A percentile compares a stretch with the other conserved stretches of the same genome.
Conservation (phyloP, 1,140 invertebrate genomes). For the Eubasilissa regina region DNA sequence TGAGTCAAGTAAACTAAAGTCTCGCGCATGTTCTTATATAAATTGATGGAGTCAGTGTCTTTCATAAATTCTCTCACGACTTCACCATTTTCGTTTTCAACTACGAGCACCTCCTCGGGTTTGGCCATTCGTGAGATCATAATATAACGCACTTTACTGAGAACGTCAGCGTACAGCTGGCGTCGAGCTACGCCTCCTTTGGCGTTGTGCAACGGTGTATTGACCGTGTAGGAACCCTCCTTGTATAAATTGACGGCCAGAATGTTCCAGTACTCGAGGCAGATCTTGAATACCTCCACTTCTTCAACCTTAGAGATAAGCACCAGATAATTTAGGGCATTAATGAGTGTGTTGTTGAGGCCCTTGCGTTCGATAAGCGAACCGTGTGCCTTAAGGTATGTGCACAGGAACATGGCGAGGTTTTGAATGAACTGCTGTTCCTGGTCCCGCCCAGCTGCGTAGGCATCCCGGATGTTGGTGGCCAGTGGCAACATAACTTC, state of each 20-base stretch:
- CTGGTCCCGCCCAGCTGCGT: slow-evolving; percentile 92
- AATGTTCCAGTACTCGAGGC: slow-evolving; percentile 98
- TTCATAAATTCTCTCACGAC: slow-evolving; percentile 99
- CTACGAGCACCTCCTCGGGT: slow-evolving; percentile 99
- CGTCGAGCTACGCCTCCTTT: slow-evolving; percentile 72
- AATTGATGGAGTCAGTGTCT: slow-evolving; percentile 99
- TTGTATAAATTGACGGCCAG: slow-evolving; percentile 94
- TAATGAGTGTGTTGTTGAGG: slow-evolving; percentile 80
- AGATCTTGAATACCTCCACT: slow-evolving; percentile 99
- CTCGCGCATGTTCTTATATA: slow-evolving; percentile 99
- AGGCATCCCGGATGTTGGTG: slow-evolving; percentile 95
- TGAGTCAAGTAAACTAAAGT: slow-evolving; percentile 99
- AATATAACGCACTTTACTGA: slow-evolving; percentile 95
- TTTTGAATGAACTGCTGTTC: slow-evolving; percentile 99
- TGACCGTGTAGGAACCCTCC: slow-evolving; percentile 74
- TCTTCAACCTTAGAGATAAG: slow-evolving; percentile 99
- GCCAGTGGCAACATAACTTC: slow-evolving; percentile 92
- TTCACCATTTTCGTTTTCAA: slow-evolving; percentile 99
- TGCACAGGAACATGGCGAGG: slow-evolving; percentile 96
- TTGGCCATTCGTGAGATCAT: slow-evolving; percentile 99
- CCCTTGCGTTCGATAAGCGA: slow-evolving; percentile 87
- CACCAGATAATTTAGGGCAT: slow-evolving; percentile 94
- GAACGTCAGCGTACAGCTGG: slow-evolving; percentile 83
- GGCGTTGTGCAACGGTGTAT: slow-evolving; percentile 67
- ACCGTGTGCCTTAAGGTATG: slow-evolving; percentile 97